Conservation (phyloP, 1,140 invertebrate genomes). For the Hycleus phaleratus region DNA sequence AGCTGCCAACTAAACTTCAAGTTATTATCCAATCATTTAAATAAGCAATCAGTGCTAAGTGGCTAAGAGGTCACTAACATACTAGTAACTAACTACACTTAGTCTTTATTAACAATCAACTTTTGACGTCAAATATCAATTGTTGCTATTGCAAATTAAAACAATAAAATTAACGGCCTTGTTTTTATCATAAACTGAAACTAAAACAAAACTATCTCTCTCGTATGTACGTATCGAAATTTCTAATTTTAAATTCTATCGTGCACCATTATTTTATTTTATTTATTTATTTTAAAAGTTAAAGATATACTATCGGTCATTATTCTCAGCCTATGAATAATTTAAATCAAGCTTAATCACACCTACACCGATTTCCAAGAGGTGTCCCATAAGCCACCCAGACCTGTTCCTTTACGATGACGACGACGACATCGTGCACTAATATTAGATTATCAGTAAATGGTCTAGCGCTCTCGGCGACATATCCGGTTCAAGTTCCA, state of each 20-base stretch:
- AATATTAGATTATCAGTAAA: too few species aligned
- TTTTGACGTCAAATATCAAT: slow-evolving; percentile 14
- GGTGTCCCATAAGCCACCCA: neutral
- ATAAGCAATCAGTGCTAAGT: slow-evolving; percentile 29
- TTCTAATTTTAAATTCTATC: neutral
- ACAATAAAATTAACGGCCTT: neutral
- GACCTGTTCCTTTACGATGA: too few species aligned
- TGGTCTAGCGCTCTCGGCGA: too few species aligned
- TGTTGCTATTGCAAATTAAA: slow-evolving; percentile 11
- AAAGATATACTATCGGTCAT: too few species aligned
- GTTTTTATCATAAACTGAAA: neutral
- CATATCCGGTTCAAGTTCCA: too few species aligned
- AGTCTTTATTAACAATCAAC: slow-evolving; percentile 13
- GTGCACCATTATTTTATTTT: neutral
- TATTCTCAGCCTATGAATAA: neutral
- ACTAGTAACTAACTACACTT: slow-evolving; percentile 18
- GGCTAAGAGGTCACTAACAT: slow-evolving; percentile 28
- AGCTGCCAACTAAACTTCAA: slow-evolving; percentile 3
- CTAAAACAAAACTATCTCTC: neutral
- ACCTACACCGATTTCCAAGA: neutral
- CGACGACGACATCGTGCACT: too few species aligned
- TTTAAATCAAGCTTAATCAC: neutral
- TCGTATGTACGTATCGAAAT: neutral
- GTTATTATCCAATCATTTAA: slow-evolving; percentile 26
- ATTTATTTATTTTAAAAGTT: too few species aligned